Evolutionary conservation across 2,113 vertebrate species (phyloP).

Genomic region (Sylvietta virens): DNA sequence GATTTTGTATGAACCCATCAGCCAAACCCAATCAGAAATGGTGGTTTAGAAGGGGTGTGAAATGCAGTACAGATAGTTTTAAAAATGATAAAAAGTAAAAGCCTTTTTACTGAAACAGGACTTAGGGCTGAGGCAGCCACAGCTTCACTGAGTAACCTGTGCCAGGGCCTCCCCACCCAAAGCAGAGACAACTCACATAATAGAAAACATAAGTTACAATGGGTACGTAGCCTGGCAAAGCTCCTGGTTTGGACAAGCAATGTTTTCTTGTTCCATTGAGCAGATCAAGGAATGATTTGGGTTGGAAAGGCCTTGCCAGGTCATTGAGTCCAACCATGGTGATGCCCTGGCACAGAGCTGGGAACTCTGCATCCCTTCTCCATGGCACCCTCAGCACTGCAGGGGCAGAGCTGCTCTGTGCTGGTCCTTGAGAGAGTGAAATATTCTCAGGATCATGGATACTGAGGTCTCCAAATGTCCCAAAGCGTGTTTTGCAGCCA

Average conservation of each 20-base stretch:
- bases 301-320: neutral
- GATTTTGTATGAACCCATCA: neutral
- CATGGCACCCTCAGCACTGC: accelerated
- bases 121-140: neutral
- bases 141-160: neutral
- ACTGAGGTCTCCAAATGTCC: constrained; percentile 10
- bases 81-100: neutral
- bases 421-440: neutral
- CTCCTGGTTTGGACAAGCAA: neutral
- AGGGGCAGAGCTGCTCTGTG: neutral
- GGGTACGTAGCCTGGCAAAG: neutral
- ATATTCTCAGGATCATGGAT: neutral
- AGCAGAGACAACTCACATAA: neutral
- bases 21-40: neutral
- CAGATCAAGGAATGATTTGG: neutral
- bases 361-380: neutral
- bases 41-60: neutral
- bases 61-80: neutral
- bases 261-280: neutral
- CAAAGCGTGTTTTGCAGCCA: neutral
- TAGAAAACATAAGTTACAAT: neutral
- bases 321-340: accelerated
- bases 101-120: neutral
- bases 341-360: neutral
- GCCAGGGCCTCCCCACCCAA: neutral